Base-by-base conservation (phyloP, 2,113 vertebrate species). In the Bubo bubo region DNA sequence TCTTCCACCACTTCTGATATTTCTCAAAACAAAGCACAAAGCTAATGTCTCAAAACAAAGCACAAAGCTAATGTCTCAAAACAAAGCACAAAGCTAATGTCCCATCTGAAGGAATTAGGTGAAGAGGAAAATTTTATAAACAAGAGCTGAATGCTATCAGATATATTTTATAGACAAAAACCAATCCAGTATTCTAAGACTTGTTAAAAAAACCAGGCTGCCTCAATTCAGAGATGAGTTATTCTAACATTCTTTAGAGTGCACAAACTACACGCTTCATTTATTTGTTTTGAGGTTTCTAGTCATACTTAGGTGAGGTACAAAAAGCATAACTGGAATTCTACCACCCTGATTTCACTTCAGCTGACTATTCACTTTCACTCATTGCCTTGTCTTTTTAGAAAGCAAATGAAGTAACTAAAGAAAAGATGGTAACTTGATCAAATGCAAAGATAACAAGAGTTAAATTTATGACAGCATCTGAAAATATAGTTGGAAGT, bases 191-290 rank as follows among this genome's bases (percentile, higher is more conserved):
- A 45, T 41, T 52, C 9, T 52, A 88, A 76, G 20, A 64, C 14
- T 53, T 2, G 2, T 45, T 81, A 71, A 66, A 66, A 66, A 73
- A 72, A 53, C 17, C 5, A 77, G 56, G 18, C 26, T 66, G 58
- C n/a, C 14, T 43, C 4, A 0, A n/a, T 84, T 90, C 34, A 70
- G 45, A 49, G 6, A 43, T 6, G 8, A 92, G 13, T 34, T 63
- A 74, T 16, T 60, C 21, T 49, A 73, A 60, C 20, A 34, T 28
- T 35, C 41, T 37, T 64, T 9, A 86, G 21, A 72, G 14, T 1
- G 19, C 34, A 81, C 15, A 53, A 35, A 43, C 34, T 35, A 53
- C n/a, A 81, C 0, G 0, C 10, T 39, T 37, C 43, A 50, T 50
- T 94, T 34, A 45, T 30, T 59, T 43, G 12, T 8, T 59, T 30